These are phyloP conservation scores for Amphimallon solstitiale DNA, from an alignment of 2,888 invertebrate species.

Conservation along the genomic window DNA sequence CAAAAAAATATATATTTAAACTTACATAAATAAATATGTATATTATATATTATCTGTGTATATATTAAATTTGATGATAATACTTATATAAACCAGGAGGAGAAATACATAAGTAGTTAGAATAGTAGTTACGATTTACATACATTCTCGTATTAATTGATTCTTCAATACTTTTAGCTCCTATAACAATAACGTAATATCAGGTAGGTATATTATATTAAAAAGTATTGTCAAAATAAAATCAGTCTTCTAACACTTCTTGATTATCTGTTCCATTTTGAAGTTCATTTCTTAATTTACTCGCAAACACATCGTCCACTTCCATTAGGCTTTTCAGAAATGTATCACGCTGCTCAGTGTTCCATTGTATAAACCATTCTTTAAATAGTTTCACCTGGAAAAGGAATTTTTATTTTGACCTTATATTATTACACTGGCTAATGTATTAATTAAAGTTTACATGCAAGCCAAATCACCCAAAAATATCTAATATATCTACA, in stretches of 20 bases:
- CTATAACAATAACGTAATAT: neutral
- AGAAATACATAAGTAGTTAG: too few species aligned
- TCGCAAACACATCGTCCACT: conserved; percentile 77
- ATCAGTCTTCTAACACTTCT: conserved; percentile 46
- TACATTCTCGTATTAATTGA: too few species aligned
- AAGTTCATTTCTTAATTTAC: conserved; percentile 72
- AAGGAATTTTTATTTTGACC: neutral
- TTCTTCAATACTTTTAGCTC: conserved; percentile 4
- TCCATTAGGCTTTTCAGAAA: conserved; percentile 76
- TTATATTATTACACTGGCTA: too few species aligned
- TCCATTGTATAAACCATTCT: conserved; percentile 87
- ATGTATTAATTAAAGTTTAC: too few species aligned
- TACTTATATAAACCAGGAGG: too few species aligned
- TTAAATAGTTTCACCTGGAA: conserved; percentile 80
- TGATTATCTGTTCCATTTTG: conserved; percentile 56
- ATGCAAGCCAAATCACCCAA: too few species aligned
- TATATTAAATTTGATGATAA: too few species aligned
- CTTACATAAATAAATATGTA: too few species aligned
- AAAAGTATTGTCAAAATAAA: neutral
- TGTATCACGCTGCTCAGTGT: conserved; percentile 75
- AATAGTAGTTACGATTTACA: too few species aligned
- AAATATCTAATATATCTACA: too few species aligned
- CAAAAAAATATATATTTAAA: too few species aligned
- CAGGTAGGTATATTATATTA: conserved; percentile 3
- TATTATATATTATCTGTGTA: too few species aligned